Evolutionary conservation across 2,113 vertebrate species (phyloP).

Genomic region (Ifrita kowaldi): DNA sequence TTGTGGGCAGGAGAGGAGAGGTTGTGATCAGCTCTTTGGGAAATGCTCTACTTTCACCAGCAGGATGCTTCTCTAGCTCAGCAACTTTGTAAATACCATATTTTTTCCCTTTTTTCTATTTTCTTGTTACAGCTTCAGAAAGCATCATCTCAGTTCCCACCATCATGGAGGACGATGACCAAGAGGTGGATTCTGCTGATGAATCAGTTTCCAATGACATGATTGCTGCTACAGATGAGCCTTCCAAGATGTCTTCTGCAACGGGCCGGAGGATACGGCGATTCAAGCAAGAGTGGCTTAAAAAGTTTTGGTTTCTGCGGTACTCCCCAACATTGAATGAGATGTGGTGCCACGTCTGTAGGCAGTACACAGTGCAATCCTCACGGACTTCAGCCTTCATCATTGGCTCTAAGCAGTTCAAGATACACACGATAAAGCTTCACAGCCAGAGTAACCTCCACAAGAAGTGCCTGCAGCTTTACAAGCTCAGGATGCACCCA

Average conservation of each 20-base stretch:
- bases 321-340: conserved; percentile 93
- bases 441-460: conserved; percentile 98
- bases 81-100: not conserved
- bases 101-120: not conserved
- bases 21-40: not conserved
- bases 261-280: conserved; percentile 86
- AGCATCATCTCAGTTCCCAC: conserved; percentile 82
- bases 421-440: conserved; percentile 97
- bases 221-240: conserved; percentile 82
- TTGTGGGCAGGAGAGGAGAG: not conserved
- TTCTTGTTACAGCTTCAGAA: conserved; percentile 79
- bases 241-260: conserved; percentile 81
- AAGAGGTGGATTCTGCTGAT: conserved; percentile 92
- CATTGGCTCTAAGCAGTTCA: conserved; percentile 96
- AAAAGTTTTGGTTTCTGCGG: conserved; percentile 97
- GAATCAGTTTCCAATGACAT: conserved; percentile 89
- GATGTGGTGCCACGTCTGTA: conserved; percentile 98
- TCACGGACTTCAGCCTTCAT: conserved; percentile 95
- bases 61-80: not conserved
- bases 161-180: conserved; percentile 89
- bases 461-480: conserved; percentile 97
- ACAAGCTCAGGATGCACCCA: conserved; percentile 94
- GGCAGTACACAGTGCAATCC: conserved; percentile 95
- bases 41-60: not conserved
- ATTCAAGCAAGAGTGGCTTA: conserved; percentile 97